phyloP scores from a whole-genome alignment of 2,888 invertebrate species.

The Oscheius sp. region DNA sequence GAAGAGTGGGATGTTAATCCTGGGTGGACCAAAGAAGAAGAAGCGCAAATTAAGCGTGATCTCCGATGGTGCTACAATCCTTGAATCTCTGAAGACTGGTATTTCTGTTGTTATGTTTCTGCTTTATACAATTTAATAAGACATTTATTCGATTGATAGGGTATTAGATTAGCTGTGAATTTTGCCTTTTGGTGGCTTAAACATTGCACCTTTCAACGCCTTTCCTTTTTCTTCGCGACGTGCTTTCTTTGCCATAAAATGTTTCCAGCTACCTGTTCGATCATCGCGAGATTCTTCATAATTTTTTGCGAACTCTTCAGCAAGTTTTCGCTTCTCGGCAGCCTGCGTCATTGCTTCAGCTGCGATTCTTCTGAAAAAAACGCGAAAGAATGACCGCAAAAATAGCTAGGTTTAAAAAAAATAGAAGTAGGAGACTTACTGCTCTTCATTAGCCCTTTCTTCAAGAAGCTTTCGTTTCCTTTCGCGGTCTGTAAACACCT shows the following conservation, averaged over 20 bases:
- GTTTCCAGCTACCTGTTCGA: constrained; percentile 70
- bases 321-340: constrained; percentile 87
- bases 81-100: background rate
- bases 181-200: constrained; percentile 66
- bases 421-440: constrained; percentile 66
- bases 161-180: constrained; percentile 1
- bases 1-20: background rate
- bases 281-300: constrained; percentile 81
- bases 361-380: constrained; percentile 79
- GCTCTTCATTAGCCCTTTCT: constrained; percentile 89
- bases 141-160: background rate
- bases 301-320: constrained; percentile 97
- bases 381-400: too few species aligned
- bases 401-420: background rate
- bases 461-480: constrained; percentile 87
- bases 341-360: constrained; percentile 92
- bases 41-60: background rate
- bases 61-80: background rate
- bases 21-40: background rate
- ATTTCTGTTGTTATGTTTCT: background rate
- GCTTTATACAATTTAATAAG: background rate
- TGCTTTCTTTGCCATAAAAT: constrained; percentile 64
- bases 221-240: constrained; percentile 69
- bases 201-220: constrained; percentile 65
- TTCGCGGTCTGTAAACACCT: constrained; percentile 91